Conservation (phyloP, 2,888 invertebrate genomes). For the Dicycla oo region DNA sequence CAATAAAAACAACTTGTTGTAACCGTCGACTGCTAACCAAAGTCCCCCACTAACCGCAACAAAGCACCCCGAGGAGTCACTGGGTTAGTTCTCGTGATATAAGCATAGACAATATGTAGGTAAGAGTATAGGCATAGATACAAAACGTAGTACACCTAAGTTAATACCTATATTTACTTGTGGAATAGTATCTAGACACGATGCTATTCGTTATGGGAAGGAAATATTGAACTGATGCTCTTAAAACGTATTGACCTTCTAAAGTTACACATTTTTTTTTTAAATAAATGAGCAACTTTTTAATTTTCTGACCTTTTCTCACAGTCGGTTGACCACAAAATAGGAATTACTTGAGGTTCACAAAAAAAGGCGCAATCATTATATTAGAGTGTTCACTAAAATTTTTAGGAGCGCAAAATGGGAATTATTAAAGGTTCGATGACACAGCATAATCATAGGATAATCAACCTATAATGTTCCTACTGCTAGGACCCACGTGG, state of each 20-base stretch:
- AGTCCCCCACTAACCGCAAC: conserved; percentile 33
- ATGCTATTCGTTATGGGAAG: neutral
- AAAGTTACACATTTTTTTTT: neutral
- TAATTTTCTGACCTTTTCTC: neutral
- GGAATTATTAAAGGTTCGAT: neutral
- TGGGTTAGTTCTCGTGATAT: conserved; percentile 39
- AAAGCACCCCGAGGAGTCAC: conserved; percentile 37
- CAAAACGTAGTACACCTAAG: neutral
- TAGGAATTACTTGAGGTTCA: neutral
- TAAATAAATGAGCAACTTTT: no score
- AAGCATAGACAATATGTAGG: conserved; percentile 2
- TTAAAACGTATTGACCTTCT: neutral
- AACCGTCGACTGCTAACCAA: conserved; percentile 24
- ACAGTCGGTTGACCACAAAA: neutral
- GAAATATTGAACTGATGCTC: neutral
- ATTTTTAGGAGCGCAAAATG: neutral
- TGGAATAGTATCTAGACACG: neutral
- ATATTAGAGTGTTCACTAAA: neutral
- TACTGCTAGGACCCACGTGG: no score
- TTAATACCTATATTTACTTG: neutral
- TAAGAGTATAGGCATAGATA: neutral
- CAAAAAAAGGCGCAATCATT: neutral
- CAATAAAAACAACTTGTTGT: conserved; percentile 23
- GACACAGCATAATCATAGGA: no score
- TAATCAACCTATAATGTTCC: no score